Evolutionary conservation across 2,113 vertebrate species (phyloP).

Genomic region (Procapra przewalskii): DNA sequence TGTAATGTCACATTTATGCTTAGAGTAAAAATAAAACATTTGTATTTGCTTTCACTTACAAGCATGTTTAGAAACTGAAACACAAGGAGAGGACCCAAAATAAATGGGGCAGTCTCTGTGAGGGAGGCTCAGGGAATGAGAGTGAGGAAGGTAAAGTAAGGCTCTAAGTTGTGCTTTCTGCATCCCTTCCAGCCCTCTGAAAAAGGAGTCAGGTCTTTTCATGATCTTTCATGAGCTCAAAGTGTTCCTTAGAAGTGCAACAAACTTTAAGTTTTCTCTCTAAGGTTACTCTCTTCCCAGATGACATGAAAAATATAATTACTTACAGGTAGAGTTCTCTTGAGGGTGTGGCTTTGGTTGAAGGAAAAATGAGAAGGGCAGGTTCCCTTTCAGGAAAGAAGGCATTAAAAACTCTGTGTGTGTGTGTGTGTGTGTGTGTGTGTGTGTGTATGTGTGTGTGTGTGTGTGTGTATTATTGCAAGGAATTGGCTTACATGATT

Average conservation of each 20-base stretch:
- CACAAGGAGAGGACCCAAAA: not conserved
- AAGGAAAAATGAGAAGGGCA: not conserved
- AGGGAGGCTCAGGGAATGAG: rapidly evolving
- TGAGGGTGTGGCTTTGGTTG: not conserved
- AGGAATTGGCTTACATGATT: not conserved
- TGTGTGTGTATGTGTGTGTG: too few species aligned
- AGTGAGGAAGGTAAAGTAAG: not conserved
- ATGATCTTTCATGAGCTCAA: not conserved
- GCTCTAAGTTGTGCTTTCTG: too few species aligned
- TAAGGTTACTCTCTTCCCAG: not conserved
- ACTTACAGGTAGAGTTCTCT: not conserved
- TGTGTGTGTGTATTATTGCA: too few species aligned
- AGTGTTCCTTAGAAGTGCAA: not conserved
- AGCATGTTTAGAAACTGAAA: not conserved
- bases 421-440: too few species aligned
- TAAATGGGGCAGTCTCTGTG: not conserved
- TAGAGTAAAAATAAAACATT: not conserved
- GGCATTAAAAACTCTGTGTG: not conserved
- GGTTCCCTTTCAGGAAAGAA: not conserved
- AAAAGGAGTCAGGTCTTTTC: not conserved
- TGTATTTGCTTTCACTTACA: not conserved
- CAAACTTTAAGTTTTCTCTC: not conserved
- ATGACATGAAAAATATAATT: not conserved
- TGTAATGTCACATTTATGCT: not conserved
- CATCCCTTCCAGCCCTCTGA: not conserved